Conservation (phyloP, 2,888 invertebrate genomes). For the Therioaphis trifolii region DNA sequence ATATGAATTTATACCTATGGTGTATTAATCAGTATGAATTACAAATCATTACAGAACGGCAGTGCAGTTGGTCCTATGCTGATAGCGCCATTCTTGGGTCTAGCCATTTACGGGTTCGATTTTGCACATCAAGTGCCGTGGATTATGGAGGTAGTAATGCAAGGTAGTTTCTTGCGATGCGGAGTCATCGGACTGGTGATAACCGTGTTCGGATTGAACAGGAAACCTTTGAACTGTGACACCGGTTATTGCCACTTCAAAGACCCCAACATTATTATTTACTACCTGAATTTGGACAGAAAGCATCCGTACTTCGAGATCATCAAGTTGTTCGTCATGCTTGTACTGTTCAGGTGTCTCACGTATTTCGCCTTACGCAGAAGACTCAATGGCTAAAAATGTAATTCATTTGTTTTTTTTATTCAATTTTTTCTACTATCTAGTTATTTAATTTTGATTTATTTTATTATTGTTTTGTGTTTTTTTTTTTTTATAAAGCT, state of each 20-base stretch:
- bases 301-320: slow-evolving; percentile 74
- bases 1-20: no score
- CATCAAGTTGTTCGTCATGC: slow-evolving; percentile 70
- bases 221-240: slow-evolving; percentile 73
- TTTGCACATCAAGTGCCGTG: slow-evolving; percentile 76
- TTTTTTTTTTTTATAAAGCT: slow-evolving; percentile 8
- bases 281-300: slow-evolving; percentile 74
- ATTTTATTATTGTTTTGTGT: not conserved
- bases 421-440: not conserved
- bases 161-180: slow-evolving; percentile 76
- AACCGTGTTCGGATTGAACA: slow-evolving; percentile 75
- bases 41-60: slow-evolving; percentile 77
- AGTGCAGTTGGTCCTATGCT: slow-evolving; percentile 76
- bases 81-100: slow-evolving; percentile 76
- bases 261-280: slow-evolving; percentile 75
- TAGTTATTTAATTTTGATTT: not conserved
- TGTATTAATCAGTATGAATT: no score
- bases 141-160: slow-evolving; percentile 75
- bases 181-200: slow-evolving; percentile 76
- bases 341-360: slow-evolving; percentile 73
- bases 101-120: slow-evolving; percentile 79
- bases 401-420: not conserved
- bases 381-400: slow-evolving; percentile 16
- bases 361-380: slow-evolving; percentile 58
- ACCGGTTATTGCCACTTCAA: slow-evolving; percentile 77